These are phyloP conservation scores for Lagria hirta DNA, from an alignment of 2,888 invertebrate species.

Conservation along the genomic window DNA sequence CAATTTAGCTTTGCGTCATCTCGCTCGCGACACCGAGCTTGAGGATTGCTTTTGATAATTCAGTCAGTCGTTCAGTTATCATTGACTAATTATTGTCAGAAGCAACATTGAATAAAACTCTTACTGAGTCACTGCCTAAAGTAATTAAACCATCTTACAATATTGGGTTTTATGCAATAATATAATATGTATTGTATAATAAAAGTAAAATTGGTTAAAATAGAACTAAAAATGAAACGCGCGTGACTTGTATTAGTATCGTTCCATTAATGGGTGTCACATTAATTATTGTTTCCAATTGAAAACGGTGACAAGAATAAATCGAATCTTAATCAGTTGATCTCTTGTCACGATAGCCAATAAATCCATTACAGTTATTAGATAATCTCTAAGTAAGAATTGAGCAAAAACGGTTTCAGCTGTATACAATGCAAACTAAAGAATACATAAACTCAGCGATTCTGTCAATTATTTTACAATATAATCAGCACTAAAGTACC, in stretches of 20 bases:
- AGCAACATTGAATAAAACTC: too few species aligned
- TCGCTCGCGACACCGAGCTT: too few species aligned
- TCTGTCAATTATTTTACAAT: slow-evolving; percentile 51
- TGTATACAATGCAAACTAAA: slow-evolving; percentile 7
- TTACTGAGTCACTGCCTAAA: too few species aligned
- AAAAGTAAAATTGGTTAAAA: too few species aligned
- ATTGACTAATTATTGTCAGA: too few species aligned
- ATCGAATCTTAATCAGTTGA: neutral
- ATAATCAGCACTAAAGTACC: slow-evolving; percentile 49
- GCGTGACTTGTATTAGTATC: slow-evolving; percentile 34
- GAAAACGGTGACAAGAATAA: slow-evolving; percentile 1
- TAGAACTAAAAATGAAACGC: too few species aligned
- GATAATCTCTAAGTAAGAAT: slow-evolving; percentile 7
- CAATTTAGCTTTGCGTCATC: too few species aligned
- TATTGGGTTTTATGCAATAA: too few species aligned
- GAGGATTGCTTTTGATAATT: too few species aligned
- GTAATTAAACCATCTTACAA: too few species aligned
- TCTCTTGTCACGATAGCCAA: neutral
- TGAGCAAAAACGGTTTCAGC: neutral
- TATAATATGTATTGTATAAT: too few species aligned
- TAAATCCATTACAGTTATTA: slow-evolving; percentile 2
- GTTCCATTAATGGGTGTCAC: slow-evolving; percentile 30
- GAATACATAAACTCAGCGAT: slow-evolving; percentile 41
- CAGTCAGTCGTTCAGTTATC: too few species aligned
- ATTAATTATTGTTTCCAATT: slow-evolving; percentile 15